These are phyloP conservation scores for Yoshiicerus persimilis DNA, from an alignment of 1,140 invertebrate species.

Conservation along the genomic window DNA sequence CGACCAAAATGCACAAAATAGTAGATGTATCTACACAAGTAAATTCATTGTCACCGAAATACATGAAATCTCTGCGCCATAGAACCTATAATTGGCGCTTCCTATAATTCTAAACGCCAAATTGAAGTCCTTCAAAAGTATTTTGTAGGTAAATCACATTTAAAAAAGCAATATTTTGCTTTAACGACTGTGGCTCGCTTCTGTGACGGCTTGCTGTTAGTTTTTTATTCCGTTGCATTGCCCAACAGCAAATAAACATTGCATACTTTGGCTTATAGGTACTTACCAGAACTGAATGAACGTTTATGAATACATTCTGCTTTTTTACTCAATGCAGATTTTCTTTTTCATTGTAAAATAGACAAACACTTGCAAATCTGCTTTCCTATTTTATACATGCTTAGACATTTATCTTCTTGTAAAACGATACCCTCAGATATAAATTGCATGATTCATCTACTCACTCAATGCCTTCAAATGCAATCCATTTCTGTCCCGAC, in stretches of 20 bases:
- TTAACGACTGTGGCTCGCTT: no score
- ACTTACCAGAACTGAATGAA: not conserved
- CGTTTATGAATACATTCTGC: not conserved
- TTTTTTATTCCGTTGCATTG: not conserved
- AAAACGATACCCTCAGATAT: not conserved
- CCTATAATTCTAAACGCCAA: no score
- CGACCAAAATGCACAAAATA: no score
- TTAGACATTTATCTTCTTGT: not conserved
- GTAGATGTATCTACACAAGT: no score
- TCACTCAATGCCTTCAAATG: not conserved
- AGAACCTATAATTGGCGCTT: no score
- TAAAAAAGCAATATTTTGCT: no score
- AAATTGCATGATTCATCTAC: not conserved
- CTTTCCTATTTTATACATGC: not conserved
- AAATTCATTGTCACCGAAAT: no score
- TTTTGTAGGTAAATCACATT: no score
- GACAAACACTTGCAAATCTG: not conserved
- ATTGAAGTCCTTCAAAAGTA: no score
- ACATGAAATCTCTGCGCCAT: no score
- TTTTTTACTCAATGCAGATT: not conserved
- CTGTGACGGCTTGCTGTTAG: not conserved
- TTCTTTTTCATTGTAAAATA: not conserved
- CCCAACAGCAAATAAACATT: not conserved
- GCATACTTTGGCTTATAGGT: not conserved
- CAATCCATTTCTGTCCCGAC: not conserved